Evolutionary conservation across 2,797 vertebrate species (phyloP).

Genomic region (Pygocentrus nattereri): DNA sequence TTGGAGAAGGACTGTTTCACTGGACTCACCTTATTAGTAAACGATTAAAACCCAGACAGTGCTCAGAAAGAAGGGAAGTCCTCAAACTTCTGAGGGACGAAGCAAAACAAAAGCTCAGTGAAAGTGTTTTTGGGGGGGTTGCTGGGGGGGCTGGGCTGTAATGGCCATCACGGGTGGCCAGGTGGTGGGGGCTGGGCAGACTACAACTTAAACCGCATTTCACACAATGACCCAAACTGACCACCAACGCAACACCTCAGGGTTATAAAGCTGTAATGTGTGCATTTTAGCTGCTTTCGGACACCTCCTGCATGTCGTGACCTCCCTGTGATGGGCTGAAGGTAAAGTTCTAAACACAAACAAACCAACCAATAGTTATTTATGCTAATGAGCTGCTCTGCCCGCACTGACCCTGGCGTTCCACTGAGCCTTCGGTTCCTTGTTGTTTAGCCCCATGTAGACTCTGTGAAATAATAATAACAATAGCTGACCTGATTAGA

Average conservation of each 20-base stretch:
- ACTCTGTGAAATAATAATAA: no score
- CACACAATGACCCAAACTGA: constrained; percentile 69
- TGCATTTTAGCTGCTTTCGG: constrained; percentile 45
- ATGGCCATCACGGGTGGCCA: neutral
- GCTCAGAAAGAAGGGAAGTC: constrained; percentile 17
- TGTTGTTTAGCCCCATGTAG: neutral
- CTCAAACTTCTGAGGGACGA: neutral
- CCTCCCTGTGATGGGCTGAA: constrained; percentile 68
- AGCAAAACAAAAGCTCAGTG: constrained; percentile 33
- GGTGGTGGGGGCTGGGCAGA: constrained; percentile 2
- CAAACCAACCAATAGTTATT: constrained; percentile 52
- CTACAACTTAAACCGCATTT: constrained; percentile 60
- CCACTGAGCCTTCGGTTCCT: neutral
- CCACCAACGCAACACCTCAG: constrained; percentile 65
- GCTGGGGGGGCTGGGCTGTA: neutral
- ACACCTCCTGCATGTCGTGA: constrained; percentile 54
- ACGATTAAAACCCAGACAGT: no score
- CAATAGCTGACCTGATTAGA: no score
- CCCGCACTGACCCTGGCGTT: neutral
- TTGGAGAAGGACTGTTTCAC: no score
- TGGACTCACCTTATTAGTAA: no score
- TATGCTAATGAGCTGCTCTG: neutral
- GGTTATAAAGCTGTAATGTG: constrained; percentile 75
- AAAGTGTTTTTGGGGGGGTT: constrained; percentile 3
- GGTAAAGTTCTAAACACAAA: constrained; percentile 63